Percentiles rank a stretch among this genome's conserved stretches.
Conservation (phyloP, 2,113 vertebrate genomes). For the Barbus barbus region DNA sequence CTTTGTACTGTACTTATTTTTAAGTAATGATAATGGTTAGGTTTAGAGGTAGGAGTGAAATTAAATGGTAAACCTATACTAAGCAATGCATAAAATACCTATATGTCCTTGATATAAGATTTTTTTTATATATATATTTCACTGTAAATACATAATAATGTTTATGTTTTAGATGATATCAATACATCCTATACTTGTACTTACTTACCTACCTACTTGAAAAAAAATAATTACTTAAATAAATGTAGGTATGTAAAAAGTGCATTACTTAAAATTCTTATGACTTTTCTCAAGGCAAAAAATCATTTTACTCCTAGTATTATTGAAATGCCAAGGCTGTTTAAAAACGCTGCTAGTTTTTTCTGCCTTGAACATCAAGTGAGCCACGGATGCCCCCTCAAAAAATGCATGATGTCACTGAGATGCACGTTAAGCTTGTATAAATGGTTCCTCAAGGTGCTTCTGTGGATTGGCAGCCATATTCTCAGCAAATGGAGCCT, state of each 20-base stretch:
- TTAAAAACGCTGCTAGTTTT: not conserved
- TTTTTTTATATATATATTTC: no score
- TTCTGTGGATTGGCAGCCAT: not conserved
- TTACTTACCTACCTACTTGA: no score
- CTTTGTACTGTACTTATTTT: no score
- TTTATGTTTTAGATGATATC: no score
- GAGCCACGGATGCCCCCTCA: not conserved
- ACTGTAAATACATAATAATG: no score
- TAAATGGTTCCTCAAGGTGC: conserved; percentile 7
- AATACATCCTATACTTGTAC: no score
- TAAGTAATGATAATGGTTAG: no score
- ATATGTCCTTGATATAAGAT: no score
- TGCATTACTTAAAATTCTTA: not conserved
- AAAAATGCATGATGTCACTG: not conserved
- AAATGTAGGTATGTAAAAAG: not conserved
- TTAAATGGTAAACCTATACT: no score
- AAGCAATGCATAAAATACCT: no score
- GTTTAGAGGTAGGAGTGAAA: no score
- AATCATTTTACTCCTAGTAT: not conserved
- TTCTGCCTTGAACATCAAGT: not conserved
- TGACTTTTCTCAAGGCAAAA: not conserved
- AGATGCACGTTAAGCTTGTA: not conserved
- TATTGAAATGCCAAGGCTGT: not conserved
- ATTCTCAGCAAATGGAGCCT: not conserved
- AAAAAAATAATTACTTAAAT: no score